Percentiles rank a stretch among this genome's conserved stretches.
Evolutionary conservation across 2,797 vertebrate species (phyloP).

Genomic region (Periophthalmus magnuspinnatus): DNA sequence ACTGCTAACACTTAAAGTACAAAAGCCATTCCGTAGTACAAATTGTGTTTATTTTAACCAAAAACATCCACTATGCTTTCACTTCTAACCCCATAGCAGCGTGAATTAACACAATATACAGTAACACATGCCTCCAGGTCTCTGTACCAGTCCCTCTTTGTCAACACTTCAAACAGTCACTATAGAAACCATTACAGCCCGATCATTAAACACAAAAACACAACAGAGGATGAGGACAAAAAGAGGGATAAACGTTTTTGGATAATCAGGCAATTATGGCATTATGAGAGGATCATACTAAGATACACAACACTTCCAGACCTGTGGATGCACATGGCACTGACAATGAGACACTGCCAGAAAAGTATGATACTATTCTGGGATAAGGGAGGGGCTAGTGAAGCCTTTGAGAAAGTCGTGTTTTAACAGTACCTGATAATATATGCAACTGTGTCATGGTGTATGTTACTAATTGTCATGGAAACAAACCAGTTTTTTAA

Average conservation of each 20-base stretch:
- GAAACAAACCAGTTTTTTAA: background rate
- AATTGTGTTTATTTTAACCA: too few species aligned
- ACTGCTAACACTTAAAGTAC: too few species aligned
- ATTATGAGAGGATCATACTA: constrained; percentile 27
- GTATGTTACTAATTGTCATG: background rate
- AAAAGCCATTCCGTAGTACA: too few species aligned
- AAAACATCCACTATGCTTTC: background rate
- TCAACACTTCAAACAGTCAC: constrained; percentile 28
- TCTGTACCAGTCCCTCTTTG: constrained; percentile 22
- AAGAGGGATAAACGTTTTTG: constrained; percentile 38
- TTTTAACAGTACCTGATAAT: background rate
- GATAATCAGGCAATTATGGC: constrained; percentile 43
- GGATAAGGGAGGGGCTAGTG: constrained; percentile 7
- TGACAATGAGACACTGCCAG: constrained; percentile 9
- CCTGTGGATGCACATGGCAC: constrained; percentile 7
- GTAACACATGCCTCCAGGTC: constrained; percentile 1
- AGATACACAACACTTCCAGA: constrained; percentile 23
- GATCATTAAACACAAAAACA: constrained; percentile 35
- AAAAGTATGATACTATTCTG: constrained; percentile 22
- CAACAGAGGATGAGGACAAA: constrained; percentile 45
- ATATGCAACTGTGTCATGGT: background rate
- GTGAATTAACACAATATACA: background rate
- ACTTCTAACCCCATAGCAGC: background rate
- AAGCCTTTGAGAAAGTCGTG: background rate
- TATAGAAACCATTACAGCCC: constrained; percentile 44